Evolutionary conservation across 2,888 invertebrate genomes (phyloP), one percentile per base, ranked within the genome.

Genomic region (Conus canariensis): DNA sequence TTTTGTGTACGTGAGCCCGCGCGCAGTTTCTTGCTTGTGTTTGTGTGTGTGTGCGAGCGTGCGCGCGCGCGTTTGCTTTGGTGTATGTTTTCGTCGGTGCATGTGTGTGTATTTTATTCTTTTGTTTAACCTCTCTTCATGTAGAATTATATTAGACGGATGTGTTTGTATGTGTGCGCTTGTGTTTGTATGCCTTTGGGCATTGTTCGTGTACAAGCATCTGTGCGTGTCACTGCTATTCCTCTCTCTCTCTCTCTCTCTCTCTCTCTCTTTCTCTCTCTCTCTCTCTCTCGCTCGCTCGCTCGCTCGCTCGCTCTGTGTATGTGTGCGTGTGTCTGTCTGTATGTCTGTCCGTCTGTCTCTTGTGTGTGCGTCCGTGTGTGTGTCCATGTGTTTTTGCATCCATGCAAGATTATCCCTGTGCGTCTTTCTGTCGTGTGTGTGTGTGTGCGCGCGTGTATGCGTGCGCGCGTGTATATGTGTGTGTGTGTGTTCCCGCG

Each of bases 1-100:
- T 30, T 30, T 30, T 30, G 30, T 30, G 30, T 30, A 30, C 30
- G 30, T 30, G 30, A 1, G 30, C 30, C 30, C 30, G 30, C 30
- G 30, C 30, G 30, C 30, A 30, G 2, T 30, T 30, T 30, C 2
- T 30, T 30, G 30, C 30, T 56, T 85, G 85, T 85, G 58, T 58
- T 56, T 85, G 85, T 85, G 85, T 85, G 85, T 85, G 85, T 85
- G 85, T 85, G 85, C 58, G 58, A n/a, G 82, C 56, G 16, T 30
- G 82, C 45, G 16, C 56, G 45, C 25, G 30, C 25, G 83, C 56
- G 56, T 45, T 6, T 19, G 56, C 59, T 7, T n/a, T 0, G 7
- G 22, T 70, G 30, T 80, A 19, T 80, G 9, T 80, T 19, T 30
- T 30, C 30, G 30, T 30, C 30, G 30, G 45, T 19, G 56, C 59